These are phyloP conservation scores for Acrocephalus scirpaceus DNA, from an alignment of 2,797 vertebrate genomes.

Conservation along the genomic window DNA sequence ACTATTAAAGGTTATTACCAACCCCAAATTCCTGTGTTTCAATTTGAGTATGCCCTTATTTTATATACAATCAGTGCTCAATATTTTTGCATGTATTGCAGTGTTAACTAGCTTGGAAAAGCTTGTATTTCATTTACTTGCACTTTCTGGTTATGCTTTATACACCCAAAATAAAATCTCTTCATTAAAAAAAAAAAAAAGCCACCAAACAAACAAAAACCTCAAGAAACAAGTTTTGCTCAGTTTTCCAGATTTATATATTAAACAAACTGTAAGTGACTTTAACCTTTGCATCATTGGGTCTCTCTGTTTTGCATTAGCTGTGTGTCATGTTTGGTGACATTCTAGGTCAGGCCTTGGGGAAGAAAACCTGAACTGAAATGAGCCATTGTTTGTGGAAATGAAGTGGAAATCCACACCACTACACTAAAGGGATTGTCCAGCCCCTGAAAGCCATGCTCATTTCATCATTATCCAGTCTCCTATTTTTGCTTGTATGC, in stretches of 20 bases:
- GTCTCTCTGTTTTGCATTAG: neutral
- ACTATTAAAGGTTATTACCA: neutral
- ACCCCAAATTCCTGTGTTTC: constrained; percentile 9
- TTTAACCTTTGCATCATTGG: neutral
- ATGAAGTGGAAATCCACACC: neutral
- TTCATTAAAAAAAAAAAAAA: neutral
- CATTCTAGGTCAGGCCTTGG: neutral
- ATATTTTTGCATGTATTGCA: neutral
- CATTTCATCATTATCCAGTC: neutral
- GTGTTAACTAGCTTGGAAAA: neutral
- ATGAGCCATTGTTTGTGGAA: neutral
- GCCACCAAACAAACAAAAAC: no score
- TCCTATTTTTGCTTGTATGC: neutral
- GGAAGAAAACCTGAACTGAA: neutral
- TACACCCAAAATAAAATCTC: neutral
- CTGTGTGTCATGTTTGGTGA: neutral
- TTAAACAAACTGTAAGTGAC: neutral
- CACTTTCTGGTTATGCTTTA: neutral
- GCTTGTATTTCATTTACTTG: neutral
- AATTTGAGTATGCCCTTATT: neutral
- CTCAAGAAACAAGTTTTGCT: neutral
- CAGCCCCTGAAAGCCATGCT: neutral
- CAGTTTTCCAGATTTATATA: neutral
- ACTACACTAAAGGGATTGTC: neutral
- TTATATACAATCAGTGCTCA: neutral